Conservation (phyloP, 2,113 vertebrate genomes). For the Rostratula benghalensis region DNA sequence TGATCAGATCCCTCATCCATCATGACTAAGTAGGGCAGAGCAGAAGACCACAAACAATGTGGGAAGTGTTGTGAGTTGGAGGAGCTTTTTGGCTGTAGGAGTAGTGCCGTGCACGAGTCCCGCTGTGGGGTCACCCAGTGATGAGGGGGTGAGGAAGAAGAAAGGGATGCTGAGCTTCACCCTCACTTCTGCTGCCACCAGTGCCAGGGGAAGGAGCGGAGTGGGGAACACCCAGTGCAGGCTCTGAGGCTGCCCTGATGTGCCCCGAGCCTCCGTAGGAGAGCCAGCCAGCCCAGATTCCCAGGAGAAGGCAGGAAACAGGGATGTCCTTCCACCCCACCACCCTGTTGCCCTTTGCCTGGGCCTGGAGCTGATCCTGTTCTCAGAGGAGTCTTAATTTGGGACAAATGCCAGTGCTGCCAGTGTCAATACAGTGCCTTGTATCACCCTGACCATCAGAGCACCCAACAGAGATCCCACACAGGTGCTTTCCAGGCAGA, state of each 20-base stretch:
- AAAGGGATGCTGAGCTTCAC: background rate
- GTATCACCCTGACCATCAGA: background rate
- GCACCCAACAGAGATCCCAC: background rate
- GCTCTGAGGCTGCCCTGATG: background rate
- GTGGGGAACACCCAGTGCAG: background rate
- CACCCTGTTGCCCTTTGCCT: background rate
- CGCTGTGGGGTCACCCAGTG: rapidly evolving
- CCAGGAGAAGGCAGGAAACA: background rate
- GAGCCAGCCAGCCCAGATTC: background rate
- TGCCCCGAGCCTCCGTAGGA: rapidly evolving
- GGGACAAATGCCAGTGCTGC: background rate
- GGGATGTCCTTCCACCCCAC: background rate
- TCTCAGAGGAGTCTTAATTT: background rate
- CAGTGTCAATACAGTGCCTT: background rate
- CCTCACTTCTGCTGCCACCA: background rate
- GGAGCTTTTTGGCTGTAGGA: background rate
- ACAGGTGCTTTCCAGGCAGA: background rate
- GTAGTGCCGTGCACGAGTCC: rapidly evolving
- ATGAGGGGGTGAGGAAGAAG: background rate
- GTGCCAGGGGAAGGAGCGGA: background rate
- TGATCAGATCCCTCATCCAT: rapidly evolving
- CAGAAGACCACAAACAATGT: background rate
- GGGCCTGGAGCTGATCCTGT: background rate
- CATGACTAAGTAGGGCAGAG: background rate
- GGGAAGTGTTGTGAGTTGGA: background rate